Base-by-base conservation (phyloP, 2,797 vertebrate species). In the Euphonia xanthogaster region DNA sequence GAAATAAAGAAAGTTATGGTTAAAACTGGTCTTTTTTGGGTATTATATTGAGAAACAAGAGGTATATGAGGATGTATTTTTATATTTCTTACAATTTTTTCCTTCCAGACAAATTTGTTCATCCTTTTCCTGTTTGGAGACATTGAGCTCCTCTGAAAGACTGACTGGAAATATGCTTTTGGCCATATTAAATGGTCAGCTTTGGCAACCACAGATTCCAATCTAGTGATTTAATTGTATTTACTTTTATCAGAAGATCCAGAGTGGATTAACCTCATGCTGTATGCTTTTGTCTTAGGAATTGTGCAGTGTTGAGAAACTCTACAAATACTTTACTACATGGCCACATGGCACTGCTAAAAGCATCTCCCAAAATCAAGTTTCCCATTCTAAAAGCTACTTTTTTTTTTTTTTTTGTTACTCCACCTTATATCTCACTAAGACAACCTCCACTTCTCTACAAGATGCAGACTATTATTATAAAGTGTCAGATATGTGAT, bases 81-180 rank as follows among this genome's bases (percentile, higher is more conserved):
- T 94, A 53, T 71, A 92, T 93, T 94, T 92, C 67, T 85, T 91
- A 63, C 45, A 42, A 16, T 23, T 85, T 92, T 96, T 96, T 89
- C 72, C 63, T 93, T 48, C 31, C 87, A 91, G 74, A 89, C 19
- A 33, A 60, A 74, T 77, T 94, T 89, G 2, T 48, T 89, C 48
- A 63, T 87, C n/a, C 24, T 87, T 94, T 96, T 94, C 89, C 93
- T 95, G 77, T 94, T 85, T 92, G 68, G 74, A 73, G 58, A 85
- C 48, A 33, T n/a, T 45, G 16, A 87, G 22, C 10, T 93, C 28
- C 57, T 91, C 60, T 82, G 51, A 79, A 87, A 67, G 66, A 66
- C n/a, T 94, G 65, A 23, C 57, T 89, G 78, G 42, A 94, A 96
- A 87, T 44, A 76, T 33, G 81, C 3, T 96, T 87, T 77, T 87